Evolutionary conservation across 2,888 invertebrate genomes (phyloP), one percentile per base, ranked within the genome.

Genomic region (Limnephilus lunatus): DNA sequence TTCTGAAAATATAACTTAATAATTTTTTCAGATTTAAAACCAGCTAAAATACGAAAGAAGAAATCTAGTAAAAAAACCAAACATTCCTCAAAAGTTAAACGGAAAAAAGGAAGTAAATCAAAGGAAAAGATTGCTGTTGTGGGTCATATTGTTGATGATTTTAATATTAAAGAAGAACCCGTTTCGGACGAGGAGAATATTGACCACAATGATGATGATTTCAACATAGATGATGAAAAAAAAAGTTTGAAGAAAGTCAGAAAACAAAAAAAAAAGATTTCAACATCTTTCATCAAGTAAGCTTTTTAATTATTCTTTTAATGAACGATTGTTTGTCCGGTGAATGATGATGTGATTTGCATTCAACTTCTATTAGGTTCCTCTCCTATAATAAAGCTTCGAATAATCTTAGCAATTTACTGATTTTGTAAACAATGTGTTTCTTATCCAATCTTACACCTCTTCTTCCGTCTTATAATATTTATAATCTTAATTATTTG

Each of bases 21-120:
- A n/a, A 80, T 91, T 19, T 91, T 87, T 90, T 30, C 85, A 92
- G 90, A 90, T 53, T 30, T 30, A 91, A 88, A 91, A 83, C 83
- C 92, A 68, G n/a, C 85, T 31, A 92, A 92, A 90, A 81, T 83
- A 15, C 90, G 89, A n/a, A 93, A 92, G 91, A 92, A 90, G 68
- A 93, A 93, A 92, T 83, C 92, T 19, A 85, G 39, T 68, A 93
- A 93, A 87, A 92, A 93, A 88, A 53, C 53, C 7, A 93, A 93
- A 86, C 85, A 93, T 92, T 90, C 92, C 31, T 87, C 91, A 44
- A 93, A 93, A 81, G 32, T 83, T 19, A 93, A 93, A 91, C 92
- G 92, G 32, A 93, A 93, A 89, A 93, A 93, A 86, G 88, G 81
- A 35, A 91, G 91, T 68, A 86, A 82, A 85, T 89, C 87, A 30